Evolutionary conservation across 2,888 invertebrate genomes (phyloP), one percentile per base, ranked within the genome.

Genomic region (Xanthorhoe designata): DNA sequence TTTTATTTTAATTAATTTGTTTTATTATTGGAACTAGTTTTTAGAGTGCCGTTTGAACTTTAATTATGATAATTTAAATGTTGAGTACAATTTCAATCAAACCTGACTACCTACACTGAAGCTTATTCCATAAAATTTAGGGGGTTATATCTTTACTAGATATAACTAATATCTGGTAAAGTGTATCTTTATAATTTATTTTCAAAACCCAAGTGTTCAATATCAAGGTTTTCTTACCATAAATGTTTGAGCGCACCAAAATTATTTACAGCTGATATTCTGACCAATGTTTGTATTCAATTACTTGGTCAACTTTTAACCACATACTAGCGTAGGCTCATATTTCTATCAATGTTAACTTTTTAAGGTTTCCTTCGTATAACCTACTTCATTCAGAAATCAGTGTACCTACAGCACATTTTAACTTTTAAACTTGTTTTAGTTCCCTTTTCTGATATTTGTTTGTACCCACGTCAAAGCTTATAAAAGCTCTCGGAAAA

Each of bases 1-100:
- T 49, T 42, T 47, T 52, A 52, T 18, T 38, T 38, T 19, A 63
- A 58, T 58, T 47, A 17, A 49, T 53, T 52, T 42, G 24, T 60
- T 63, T 35, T 47, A 19, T 53, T 47, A 50, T 57, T 38, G 19
- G 19, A 19, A n/a, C 58, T 53, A 47, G 56, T 62, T 62, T 62
- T 56, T 62, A 24, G 10, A 51, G 50, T 59, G 50, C 35, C 15
- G 15, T 8, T 17, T 47, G 47, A 15, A 47, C 10, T 42, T 42
- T 42, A 13, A 42, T 10, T 42, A 13, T 2, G 0, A 4, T 38
- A 38, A 42, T 13, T 42, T 42, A 42, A 42, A 35, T 35, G 35
- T 35, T 8, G 9, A 35, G 35, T 38, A 38, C 38, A 35, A 24
- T 32, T 32, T 32, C 6, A 32, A 32, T 32, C 8, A 32, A 2